phyloP scores from a whole-genome alignment of 2,797 vertebrate genomes.

The Echiichthys vipera region DNA sequence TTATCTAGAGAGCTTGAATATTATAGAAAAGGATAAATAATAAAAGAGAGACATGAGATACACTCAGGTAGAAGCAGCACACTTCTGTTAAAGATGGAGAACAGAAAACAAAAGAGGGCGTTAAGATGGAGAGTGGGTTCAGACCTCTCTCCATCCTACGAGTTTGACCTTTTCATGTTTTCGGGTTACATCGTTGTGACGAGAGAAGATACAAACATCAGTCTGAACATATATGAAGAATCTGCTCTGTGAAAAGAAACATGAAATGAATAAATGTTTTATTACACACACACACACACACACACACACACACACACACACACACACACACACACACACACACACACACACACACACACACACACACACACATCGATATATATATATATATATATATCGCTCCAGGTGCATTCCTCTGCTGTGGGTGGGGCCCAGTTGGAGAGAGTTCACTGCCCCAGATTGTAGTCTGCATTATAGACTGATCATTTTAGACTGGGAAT shows the following conservation, averaged over 20 bases:
- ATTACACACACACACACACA: no score
- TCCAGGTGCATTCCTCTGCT: slow-evolving; percentile 69
- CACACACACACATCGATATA: no score
- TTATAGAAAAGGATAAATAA: not conserved
- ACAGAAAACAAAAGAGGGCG: not conserved
- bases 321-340: no score
- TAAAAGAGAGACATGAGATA: not conserved
- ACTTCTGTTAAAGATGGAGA: not conserved
- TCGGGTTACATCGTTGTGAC: not conserved
- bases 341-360: no score
- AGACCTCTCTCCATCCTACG: not conserved
- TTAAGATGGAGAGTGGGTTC: not conserved
- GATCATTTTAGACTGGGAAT: slow-evolving; percentile 70
- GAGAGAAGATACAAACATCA: not conserved
- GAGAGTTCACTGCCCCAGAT: slow-evolving; percentile 61
- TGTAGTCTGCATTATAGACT: slow-evolving; percentile 59
- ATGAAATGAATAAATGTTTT: slow-evolving; percentile 20
- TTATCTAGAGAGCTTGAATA: not conserved
- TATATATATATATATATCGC: no score
- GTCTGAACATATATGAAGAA: not conserved
- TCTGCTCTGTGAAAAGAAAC: slow-evolving; percentile 6
- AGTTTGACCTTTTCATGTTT: slow-evolving; percentile 10
- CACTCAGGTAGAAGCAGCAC: not conserved
- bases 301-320: no score
- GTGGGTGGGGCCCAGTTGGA: slow-evolving; percentile 68